A percentile compares a stretch with the other conserved stretches of the same genome.
Evolutionary conservation across 2,797 vertebrate genomes (phyloP).

Genomic region (Oreochromis grahami): DNA sequence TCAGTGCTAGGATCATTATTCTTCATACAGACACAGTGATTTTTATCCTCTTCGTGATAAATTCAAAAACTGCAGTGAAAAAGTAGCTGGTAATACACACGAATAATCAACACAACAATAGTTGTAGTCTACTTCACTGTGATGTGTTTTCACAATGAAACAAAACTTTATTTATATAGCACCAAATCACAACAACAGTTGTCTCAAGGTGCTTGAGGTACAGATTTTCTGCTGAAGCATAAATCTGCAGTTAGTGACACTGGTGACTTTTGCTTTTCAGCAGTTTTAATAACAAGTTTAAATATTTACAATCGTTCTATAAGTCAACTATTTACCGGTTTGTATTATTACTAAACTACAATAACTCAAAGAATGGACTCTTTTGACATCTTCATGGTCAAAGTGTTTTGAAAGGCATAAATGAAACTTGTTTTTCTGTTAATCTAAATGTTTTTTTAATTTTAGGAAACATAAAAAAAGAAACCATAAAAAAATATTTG

Average conservation of each 20-base stretch:
- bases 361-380: background rate
- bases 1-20: accelerated
- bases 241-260: background rate
- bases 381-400: background rate
- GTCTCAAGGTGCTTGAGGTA: accelerated
- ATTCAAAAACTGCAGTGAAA: background rate
- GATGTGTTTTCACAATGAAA: accelerated
- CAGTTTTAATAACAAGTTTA: background rate
- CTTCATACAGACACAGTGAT: background rate
- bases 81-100: background rate
- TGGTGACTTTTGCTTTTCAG: background rate
- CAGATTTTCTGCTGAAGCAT: background rate
- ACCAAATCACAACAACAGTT: background rate
- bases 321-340: background rate
- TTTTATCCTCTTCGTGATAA: background rate
- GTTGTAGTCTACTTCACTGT: background rate
- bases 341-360: background rate
- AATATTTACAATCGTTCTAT: accelerated
- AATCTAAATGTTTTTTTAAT: background rate
- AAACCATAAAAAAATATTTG: background rate
- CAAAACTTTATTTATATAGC: background rate
- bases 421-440: accelerated
- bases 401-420: background rate
- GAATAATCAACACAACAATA: background rate
- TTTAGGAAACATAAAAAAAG: background rate